These are phyloP conservation scores for Sardinella longiceps DNA, from an alignment of 2,797 vertebrate species.

Conservation along the genomic window DNA sequence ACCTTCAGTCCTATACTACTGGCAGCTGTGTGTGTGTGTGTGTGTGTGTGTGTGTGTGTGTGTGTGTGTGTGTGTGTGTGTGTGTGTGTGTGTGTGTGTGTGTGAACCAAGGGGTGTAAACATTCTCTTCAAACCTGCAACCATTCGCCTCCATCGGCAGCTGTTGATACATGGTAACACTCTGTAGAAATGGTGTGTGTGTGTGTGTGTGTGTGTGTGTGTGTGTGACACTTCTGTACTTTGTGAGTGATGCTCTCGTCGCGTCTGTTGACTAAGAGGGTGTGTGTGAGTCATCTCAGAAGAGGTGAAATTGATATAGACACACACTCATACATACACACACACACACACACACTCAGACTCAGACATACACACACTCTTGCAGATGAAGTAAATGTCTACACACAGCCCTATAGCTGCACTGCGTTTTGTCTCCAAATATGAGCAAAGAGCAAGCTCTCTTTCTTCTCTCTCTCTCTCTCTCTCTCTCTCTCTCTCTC, in stretches of 20 bases:
- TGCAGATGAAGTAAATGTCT: not conserved
- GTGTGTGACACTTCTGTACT: not conserved
- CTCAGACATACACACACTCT: not conserved
- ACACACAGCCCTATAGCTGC: not conserved
- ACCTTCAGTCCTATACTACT: too few relatives aligned
- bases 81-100: too few relatives aligned
- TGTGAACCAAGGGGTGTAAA: not conserved
- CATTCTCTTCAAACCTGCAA: too few relatives aligned
- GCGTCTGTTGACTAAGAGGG: constrained; percentile 25
- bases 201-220: not conserved
- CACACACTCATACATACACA: constrained; percentile 25
- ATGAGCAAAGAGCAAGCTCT: not conserved
- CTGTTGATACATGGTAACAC: not conserved
- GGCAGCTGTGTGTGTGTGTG: not conserved
- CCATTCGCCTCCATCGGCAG: not conserved
- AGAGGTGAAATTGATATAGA: constrained; percentile 47
- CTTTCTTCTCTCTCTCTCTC: not conserved
- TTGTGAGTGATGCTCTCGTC: constrained; percentile 9
- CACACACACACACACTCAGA: not conserved
- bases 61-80: not conserved
- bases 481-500: too few relatives aligned
- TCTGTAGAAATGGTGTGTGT: not conserved
- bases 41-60: constrained; percentile 3
- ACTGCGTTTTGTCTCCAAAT: not conserved
- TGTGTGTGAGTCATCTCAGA: constrained; percentile 56